Base-by-base conservation (phyloP, 2,888 invertebrate species). In the Allygus modestus region DNA sequence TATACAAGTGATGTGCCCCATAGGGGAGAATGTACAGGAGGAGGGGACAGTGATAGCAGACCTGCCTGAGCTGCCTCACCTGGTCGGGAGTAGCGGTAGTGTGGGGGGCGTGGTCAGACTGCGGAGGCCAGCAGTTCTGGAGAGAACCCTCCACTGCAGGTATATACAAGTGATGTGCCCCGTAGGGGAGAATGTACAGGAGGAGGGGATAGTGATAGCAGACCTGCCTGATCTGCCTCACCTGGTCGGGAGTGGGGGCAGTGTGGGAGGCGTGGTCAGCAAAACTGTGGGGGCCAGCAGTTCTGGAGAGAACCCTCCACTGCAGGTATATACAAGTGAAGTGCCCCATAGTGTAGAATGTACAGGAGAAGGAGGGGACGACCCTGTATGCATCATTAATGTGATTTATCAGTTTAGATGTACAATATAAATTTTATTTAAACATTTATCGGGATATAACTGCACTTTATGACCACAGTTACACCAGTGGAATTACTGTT, bases 91-190 rank as follows among this genome's bases (percentile, higher is more conserved):
- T 90, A 99, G 99, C 0, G 97, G 98, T 89, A 97, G 98, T 87
- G 99, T 99, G 17, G 99, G 99, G 20, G 99, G 98, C 0, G 98
- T 99, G 82, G 97, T 99, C 81, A 97, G 97, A 97, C 96, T 0
- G 98, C 98, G 0, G 97, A 97, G 20, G 96, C 95, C 28, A 93
- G 95, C 84, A 37, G 37, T 9, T 37, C 37, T 9, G 93, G 94
- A 89, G 91, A 90, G 87, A 37, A 37, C 81, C 91, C 92, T 84
- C 93, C 93, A 0, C 91, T 92, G 86, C 89, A 89, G 87, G 89
- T 37, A n/a, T n/a, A n/a, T n/a, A n/a, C n/a, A n/a, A n/a, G n/a
- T 89, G 85, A 85, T 98, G 92, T 99, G 99, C 99, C 92, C 99
- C 87, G 96, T 96, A 0, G 94, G 97, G 71, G 98, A 98, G 88